phyloP scores from a whole-genome alignment of 2,113 vertebrate species.

The Macroglossus sobrinus region DNA sequence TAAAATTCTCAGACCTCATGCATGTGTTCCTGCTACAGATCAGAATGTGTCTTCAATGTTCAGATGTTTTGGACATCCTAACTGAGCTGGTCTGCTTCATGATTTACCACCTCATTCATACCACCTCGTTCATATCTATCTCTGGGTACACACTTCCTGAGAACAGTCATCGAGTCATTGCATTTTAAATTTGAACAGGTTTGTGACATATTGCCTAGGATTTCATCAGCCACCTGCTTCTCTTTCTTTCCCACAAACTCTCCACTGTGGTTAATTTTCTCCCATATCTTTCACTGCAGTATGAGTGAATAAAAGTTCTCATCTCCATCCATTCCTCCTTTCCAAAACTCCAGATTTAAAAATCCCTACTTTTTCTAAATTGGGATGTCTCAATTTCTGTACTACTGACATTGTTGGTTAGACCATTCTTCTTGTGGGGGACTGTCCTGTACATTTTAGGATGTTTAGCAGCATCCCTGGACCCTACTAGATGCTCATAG shows the following conservation, averaged over 20 bases:
- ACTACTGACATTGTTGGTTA: background rate
- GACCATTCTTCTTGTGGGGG: background rate
- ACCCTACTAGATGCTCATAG: background rate
- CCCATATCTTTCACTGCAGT: background rate
- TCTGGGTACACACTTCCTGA: background rate
- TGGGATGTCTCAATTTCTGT: background rate
- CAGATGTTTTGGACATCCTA: background rate
- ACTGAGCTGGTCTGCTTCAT: background rate
- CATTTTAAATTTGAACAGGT: background rate
- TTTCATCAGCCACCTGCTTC: background rate
- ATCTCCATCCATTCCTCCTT: background rate
- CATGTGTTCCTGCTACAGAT: background rate
- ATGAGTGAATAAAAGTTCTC: background rate
- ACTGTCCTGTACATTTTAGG: background rate
- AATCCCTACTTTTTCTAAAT: background rate
- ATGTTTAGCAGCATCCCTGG: background rate
- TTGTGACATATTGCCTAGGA: background rate
- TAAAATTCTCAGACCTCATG: background rate
- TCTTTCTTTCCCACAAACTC: background rate
- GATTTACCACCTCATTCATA: background rate
- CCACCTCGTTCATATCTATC: background rate
- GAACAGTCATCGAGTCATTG: background rate
- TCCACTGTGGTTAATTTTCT: background rate
- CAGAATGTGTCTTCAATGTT: background rate
- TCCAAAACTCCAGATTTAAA: background rate